Evolutionary conservation across 2,113 vertebrate genomes (phyloP), one percentile per base, ranked within the genome.

Genomic region (Atractosteus spatula): DNA sequence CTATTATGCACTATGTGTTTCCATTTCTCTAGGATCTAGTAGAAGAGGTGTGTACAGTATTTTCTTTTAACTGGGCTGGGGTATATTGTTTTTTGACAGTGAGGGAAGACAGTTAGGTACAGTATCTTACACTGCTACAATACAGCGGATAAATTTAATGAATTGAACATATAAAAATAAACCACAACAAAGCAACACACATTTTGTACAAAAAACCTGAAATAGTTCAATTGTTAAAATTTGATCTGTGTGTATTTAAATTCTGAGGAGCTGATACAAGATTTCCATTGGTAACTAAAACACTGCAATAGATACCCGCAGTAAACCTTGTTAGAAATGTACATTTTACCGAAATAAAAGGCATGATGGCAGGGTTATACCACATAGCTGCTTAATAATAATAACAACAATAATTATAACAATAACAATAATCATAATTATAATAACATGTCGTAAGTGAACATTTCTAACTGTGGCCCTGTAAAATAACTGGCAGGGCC

Each of bases 141-240:
- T 81, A 83, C 90, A 88, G 87, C 81, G 83, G 86, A 89, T 83
- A 84, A 79, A 80, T 90, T 91, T 89, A 87, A 91, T 88, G 84
- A 80, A 80, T 85, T 82, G 72, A 86, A 91, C 87, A 89, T 89
- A 80, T 3, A 79, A 90, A 89, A 86, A 91, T 88, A 89, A 89
- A n/a, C 85, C 78, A 87, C 89, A 83, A 95, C 85, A 93, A 90
- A 92, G 90, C 86, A 88, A 92, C 82, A 90, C 90, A 92, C 85
- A 82, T 87, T 87, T 83, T 89, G 89, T 91, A 96, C 91, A 96
- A 99, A 95, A 96, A 95, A 95, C 92, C 93, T 95, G 94, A 95
- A 95, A 94, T 94, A 92, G 90, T 94, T 94, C 92, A 90, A 91
- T 91, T 84, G 93, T 94, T 93, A 91, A 94, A 93, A 87, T 92